These are phyloP conservation scores for Dicrurus megarhynchus DNA, from an alignment of 2,113 vertebrate genomes.

Conservation along the genomic window DNA sequence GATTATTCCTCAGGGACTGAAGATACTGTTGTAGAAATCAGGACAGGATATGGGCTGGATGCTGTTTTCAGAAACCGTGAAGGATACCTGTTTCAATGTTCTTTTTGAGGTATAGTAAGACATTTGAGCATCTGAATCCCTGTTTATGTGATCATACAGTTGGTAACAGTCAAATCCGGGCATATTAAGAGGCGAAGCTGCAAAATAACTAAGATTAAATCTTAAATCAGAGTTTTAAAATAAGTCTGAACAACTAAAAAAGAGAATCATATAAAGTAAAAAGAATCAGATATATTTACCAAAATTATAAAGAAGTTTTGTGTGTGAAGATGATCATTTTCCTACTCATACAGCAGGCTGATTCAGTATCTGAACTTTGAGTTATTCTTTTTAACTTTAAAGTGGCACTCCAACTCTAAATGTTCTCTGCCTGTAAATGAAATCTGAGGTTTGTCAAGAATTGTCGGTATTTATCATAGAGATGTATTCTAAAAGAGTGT, in stretches of 20 bases:
- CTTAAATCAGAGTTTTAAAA: neutral
- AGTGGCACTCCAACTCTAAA: neutral
- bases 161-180: neutral
- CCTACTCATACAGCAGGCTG: neutral
- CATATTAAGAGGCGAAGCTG: neutral
- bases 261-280: neutral
- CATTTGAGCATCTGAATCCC: neutral
- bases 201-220: neutral
- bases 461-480: neutral
- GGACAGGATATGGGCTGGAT: neutral
- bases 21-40: neutral
- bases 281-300: neutral
- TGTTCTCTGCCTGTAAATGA: neutral
- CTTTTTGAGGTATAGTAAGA: neutral
- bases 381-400: neutral
- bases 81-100: neutral
- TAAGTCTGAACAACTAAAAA: neutral
- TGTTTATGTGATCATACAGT: neutral
- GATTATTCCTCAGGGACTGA: neutral
- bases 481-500: neutral
- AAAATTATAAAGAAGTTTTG: neutral
- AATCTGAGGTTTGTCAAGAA: neutral
- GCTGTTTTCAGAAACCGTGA: neutral
- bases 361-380: neutral
- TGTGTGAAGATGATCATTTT: fast-evolving